Percentiles rank a stretch among this genome's conserved stretches.
Conservation (phyloP, 2,888 invertebrate species). For the Orgyia antiqua region DNA sequence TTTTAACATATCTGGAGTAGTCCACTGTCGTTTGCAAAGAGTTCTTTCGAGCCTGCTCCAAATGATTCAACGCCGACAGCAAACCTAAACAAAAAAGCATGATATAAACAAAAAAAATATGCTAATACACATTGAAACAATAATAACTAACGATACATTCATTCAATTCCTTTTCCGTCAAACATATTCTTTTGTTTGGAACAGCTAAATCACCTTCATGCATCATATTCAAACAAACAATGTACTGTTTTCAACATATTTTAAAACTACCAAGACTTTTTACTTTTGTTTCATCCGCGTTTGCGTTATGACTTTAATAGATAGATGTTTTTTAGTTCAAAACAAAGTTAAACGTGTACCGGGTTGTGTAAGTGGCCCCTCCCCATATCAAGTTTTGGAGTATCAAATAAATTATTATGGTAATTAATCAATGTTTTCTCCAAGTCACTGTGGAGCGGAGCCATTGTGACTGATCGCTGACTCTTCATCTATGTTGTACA, state of each 20-base stretch:
- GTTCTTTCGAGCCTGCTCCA: constrained; percentile 73
- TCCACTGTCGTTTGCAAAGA: constrained; percentile 85
- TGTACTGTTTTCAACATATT: constrained; percentile 70
- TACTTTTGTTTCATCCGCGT: constrained; percentile 37
- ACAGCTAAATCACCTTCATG: constrained; percentile 70
- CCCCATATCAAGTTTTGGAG: constrained; percentile 72
- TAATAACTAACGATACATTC: constrained; percentile 60
- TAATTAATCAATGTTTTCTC: constrained; percentile 79
- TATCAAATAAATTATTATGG: constrained; percentile 79
- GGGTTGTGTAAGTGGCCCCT: constrained; percentile 62
- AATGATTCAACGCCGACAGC: constrained; percentile 68
- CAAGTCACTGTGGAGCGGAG: constrained; percentile 65
- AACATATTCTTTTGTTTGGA: constrained; percentile 74
- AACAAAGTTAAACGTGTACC: constrained; percentile 54
- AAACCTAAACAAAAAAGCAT: constrained; percentile 53
- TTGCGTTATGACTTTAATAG: constrained; percentile 43
- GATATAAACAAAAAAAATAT: constrained; percentile 40
- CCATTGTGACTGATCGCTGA: constrained; percentile 74
- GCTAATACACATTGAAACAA: constrained; percentile 62
- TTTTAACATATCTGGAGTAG: constrained; percentile 93
- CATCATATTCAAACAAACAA: constrained; percentile 69
- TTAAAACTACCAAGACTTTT: constrained; percentile 37
- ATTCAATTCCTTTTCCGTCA: constrained; percentile 63
- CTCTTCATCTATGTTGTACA: constrained; percentile 55
- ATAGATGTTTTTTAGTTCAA: constrained; percentile 50